Conservation (phyloP, 2,888 invertebrate genomes). For the Drosophila ezoana region DNA sequence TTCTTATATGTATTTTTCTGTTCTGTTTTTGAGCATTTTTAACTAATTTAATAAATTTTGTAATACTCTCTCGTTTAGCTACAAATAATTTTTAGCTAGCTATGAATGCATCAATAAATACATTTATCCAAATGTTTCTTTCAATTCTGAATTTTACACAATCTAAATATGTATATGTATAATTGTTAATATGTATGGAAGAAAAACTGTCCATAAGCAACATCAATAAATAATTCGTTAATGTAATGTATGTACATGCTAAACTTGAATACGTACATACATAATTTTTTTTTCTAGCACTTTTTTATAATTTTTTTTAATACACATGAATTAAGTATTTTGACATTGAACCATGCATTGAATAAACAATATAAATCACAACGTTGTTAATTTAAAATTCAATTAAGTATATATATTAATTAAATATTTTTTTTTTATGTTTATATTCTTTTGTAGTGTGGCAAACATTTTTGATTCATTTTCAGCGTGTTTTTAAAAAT, state of each 20-base stretch:
- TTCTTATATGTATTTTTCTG: neutral
- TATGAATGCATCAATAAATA: constrained; percentile 78
- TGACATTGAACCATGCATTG: constrained; percentile 71
- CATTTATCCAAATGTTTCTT: constrained; percentile 63
- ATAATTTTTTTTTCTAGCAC: constrained; percentile 36
- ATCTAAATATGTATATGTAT: constrained; percentile 25
- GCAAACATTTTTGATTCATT: constrained; percentile 37
- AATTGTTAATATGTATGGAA: constrained; percentile 65
- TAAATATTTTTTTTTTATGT: constrained; percentile 18
- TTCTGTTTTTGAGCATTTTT: constrained; percentile 42
- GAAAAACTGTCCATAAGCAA: constrained; percentile 81
- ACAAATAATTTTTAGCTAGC: constrained; percentile 63
- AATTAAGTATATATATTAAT: constrained; percentile 20
- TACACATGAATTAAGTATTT: constrained; percentile 46
- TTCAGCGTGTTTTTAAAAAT: constrained; percentile 42
- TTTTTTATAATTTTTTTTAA: constrained; percentile 28
- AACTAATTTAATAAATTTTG: constrained; percentile 24
- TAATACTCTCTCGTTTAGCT: constrained; percentile 43
- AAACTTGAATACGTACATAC: constrained; percentile 26
- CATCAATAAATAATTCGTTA: constrained; percentile 55
- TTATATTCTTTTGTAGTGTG: constrained; percentile 12
- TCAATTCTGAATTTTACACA: constrained; percentile 28
- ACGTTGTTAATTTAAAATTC: constrained; percentile 67
- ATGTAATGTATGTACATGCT: constrained; percentile 31
- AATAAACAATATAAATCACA: constrained; percentile 75